Conservation (phyloP, 1,140 invertebrate genomes). For the Pseudomyrmex gracilis region DNA sequence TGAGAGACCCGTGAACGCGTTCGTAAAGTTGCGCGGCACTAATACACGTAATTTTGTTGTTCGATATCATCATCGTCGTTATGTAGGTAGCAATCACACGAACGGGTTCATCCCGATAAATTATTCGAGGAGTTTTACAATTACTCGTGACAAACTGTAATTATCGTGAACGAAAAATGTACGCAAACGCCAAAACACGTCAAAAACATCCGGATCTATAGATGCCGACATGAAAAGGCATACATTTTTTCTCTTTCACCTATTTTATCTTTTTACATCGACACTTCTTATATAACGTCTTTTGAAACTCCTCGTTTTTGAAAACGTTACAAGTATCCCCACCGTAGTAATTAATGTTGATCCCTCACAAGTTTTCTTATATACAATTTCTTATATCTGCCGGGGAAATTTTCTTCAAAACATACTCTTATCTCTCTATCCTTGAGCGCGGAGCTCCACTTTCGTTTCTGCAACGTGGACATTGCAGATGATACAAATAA, state of each 20-base stretch:
- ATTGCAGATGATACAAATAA: slow-evolving; percentile 35
- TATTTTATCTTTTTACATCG: background rate
- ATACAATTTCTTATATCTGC: slow-evolving; percentile 5
- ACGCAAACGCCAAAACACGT: too few relatives aligned
- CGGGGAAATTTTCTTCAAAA: slow-evolving; percentile 35
- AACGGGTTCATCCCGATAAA: background rate
- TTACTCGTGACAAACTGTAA: too few relatives aligned
- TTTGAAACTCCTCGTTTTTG: background rate
- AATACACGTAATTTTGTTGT: slow-evolving; percentile 5
- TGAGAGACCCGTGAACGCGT: background rate
- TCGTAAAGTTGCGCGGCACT: slow-evolving; percentile 1
- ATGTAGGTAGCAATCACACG: background rate
- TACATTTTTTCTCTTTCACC: background rate
- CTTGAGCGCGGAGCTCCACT: background rate
- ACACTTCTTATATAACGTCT: background rate
- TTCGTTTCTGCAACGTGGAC: slow-evolving; percentile 38
- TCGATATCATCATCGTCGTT: background rate
- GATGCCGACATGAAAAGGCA: background rate
- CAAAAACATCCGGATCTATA: background rate
- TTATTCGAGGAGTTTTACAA: background rate
- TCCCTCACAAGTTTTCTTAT: background rate
- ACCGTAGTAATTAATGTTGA: slow-evolving; percentile 22
- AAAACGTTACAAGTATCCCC: background rate
- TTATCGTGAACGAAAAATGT: too few relatives aligned
- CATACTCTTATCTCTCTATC: background rate